These are phyloP conservation scores for Stramonita haemastoma DNA, from an alignment of 2,888 invertebrate genomes.

Conservation along the genomic window DNA sequence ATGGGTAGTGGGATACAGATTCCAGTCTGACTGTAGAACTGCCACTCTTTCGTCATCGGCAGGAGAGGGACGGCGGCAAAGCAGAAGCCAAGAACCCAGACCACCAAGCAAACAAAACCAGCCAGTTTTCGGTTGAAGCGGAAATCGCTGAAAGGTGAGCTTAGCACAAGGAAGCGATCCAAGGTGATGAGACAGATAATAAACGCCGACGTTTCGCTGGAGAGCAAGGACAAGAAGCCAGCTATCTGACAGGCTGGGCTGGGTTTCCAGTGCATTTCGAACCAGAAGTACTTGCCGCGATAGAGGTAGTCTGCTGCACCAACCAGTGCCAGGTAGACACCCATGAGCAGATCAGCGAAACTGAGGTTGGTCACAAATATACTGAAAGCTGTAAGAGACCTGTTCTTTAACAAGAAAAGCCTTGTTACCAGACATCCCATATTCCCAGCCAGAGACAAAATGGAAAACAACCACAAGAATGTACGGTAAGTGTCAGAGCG, in stretches of 20 bases:
- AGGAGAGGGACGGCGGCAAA: conserved; percentile 45
- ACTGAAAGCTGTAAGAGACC: conserved; percentile 41
- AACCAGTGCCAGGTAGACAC: conserved; percentile 43
- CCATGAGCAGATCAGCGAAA: conserved; percentile 45
- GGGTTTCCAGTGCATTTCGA: conserved; percentile 38
- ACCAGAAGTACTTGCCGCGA: conserved; percentile 38
- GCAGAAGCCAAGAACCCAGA: conserved; percentile 32
- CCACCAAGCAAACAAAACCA: conserved; percentile 19
- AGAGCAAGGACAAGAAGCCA: conserved; percentile 40
- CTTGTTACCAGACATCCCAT: conserved; percentile 41
- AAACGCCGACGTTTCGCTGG: conserved; percentile 42
- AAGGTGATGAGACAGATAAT: conserved; percentile 45
- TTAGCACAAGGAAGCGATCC: conserved; percentile 44
- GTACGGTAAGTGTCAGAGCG: conserved; percentile 39
- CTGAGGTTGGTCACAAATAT: conserved; percentile 46
- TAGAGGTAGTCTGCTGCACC: conserved; percentile 43
- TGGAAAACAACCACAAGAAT: conserved; percentile 42
- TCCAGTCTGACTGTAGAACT: conserved; percentile 48
- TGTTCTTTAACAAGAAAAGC: conserved; percentile 37
- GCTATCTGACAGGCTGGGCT: conserved; percentile 41
- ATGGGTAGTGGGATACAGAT: conserved; percentile 49
- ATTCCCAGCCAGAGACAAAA: conserved; percentile 40
- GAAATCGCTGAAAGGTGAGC: conserved; percentile 43
- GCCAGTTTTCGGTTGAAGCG: conserved; percentile 42
- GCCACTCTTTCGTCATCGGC: conserved; percentile 42